Evolutionary conservation across 2,113 vertebrate genomes (phyloP).

Genomic region (Phocoena sinus): DNA sequence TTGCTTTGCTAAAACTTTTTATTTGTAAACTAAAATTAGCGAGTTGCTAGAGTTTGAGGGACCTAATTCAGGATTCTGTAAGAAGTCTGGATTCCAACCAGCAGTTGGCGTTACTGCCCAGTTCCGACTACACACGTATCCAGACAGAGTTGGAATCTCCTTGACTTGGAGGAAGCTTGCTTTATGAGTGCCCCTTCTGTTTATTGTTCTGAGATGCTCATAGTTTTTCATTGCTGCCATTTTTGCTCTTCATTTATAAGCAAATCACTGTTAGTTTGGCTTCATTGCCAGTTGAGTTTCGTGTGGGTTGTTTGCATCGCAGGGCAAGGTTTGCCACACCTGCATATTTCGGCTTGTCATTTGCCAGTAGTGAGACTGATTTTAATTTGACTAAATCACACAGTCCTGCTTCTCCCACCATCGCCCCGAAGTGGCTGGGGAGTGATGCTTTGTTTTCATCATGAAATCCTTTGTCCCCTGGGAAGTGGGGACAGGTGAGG

Average conservation of each 20-base stretch:
- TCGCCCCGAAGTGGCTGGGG: not conserved
- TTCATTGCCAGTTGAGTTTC: not conserved
- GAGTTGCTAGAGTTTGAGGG: not conserved
- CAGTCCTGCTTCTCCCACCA: not conserved
- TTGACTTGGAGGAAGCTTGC: not conserved
- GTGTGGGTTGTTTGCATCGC: not conserved
- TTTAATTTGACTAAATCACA: not conserved
- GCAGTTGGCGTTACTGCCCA: accelerated
- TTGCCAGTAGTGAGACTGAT: not conserved
- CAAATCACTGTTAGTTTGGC: not conserved
- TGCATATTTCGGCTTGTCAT: not conserved
- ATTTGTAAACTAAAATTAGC: not conserved
- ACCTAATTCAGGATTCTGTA: not conserved
- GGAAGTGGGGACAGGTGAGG: not conserved
- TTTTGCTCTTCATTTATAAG: not conserved
- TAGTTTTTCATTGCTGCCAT: accelerated
- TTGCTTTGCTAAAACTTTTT: not conserved
- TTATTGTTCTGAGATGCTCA: not conserved
- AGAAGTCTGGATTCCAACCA: not conserved
- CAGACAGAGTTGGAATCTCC: accelerated
- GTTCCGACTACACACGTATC: accelerated
- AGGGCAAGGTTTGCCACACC: not conserved
- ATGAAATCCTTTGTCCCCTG: not conserved
- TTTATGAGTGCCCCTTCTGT: accelerated
- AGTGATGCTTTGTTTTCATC: not conserved